Base-by-base conservation (phyloP, 2,113 vertebrate species). In the Porphyrio hochstetteri region DNA sequence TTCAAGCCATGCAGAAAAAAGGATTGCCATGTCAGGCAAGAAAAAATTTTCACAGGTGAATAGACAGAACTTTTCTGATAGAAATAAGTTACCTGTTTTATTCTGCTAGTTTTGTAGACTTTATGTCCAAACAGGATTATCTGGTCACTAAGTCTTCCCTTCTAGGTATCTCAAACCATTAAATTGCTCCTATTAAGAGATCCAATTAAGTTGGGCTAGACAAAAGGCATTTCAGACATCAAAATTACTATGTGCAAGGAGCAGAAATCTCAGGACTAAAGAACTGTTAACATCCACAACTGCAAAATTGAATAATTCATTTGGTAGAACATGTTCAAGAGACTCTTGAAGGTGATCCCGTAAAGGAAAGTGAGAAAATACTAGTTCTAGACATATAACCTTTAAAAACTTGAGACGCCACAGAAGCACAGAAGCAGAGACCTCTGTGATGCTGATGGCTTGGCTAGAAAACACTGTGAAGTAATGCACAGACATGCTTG, bases 21-120 rank as follows among this genome's bases (percentile, higher is more conserved):
- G 27, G 31, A 71, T 69, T 88, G 33, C 20, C 71, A 28, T 88
- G 35, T 94, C 77, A 90, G 44, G 38, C 31, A 82, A 81, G 68
- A 94, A 36, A 4, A 75, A 33, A 31, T 92, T 90, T 90, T 71
- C 38, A 60, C 48, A 82, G 92, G 82, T 94, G 86, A 96, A 69
- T 13, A 81, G 48, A 38, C 10, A 86, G 52, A 91, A 86, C 56
- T 90, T 83, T 83, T 79, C 24, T 24, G 44, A 36, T 40, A 86
- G 31, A 79, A 93, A 84, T 75, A 92, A 81, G 35, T 50, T 68
- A 69, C 27, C 60, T 71, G 16, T 29, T 94, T 88, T 80, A 5
- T 90, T 92, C 71, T 33, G 18, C 33, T 77, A 65, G 53, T 87
- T 92, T 72, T 36, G 8, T 55, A 88, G 44, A 42, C 11, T 31